Evolutionary conservation across 2,113 vertebrate species (phyloP), one percentile per base, ranked within the genome.

Genomic region (Mormyrus iriodes): DNA sequence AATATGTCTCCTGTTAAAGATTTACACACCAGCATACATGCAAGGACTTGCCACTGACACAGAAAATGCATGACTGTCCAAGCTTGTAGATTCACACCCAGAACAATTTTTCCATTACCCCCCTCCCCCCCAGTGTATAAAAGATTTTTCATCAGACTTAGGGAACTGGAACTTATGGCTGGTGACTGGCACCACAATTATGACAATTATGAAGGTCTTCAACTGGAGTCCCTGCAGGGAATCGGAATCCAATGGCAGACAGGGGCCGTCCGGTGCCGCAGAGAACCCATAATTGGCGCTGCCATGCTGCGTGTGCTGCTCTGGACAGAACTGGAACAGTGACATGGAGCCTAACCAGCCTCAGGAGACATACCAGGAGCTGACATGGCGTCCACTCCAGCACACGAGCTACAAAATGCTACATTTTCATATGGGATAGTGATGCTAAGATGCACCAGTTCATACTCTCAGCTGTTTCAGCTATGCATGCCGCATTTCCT

Each of bases 381-480:
- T 27, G 58, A 27, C 12, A 9, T 27, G 8, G 46, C 7, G 15
- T 10, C n/a, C 17, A 46, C 73, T 42, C 73, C 17, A 39, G 27
- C 31, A 39, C 69, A 76, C 27, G 13, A 19, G 73, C 73, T 79
- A 17, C 27, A 76, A 46, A 48, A 52, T 3, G 35, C 44, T 48
- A n/a, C 7, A 17, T 76, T 35, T 88, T 27, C 7, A 19, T 17
- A 44, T 93, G 92, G 92, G 87, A 51, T 92, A 4, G 61, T 69
- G 61, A 91, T 13, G 90, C 49, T 90, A 90, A 88, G 89, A 88
- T 86, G n/a, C 91, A 83, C 31, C 90, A 91, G 88, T 88, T 85
- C 85, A 86, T 89, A 93, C 91, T 91, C 91, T 93, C 94, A 94
- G 94, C 94, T 94, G 93, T 19, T 39, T 92, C 93, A 91, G 86